Evolutionary conservation across 2,888 invertebrate species (phyloP), one percentile per base, ranked within the genome.

Genomic region (Harmothoe impar): DNA sequence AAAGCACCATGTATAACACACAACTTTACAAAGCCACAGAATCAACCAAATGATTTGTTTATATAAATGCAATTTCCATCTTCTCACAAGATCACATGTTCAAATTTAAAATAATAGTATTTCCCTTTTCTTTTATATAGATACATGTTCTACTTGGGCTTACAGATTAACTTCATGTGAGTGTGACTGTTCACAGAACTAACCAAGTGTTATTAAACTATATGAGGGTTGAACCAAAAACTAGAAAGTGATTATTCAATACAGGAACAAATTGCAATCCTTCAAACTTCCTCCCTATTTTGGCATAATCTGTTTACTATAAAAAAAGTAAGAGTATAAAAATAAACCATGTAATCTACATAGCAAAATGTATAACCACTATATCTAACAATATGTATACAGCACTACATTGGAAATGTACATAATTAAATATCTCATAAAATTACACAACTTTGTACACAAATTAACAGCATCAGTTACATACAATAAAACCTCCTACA

Each of bases 321-420:
- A 77, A 81, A 81, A 81, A 81, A 81, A 81, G 23, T 35, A 81
- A 29, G 72, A n/a, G 72, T 81, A 81, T 81, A 81, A 81, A 81
- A 81, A 81, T 35, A 35, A 77, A 81, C 81, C 33, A 20, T 81
- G 81, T 81, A 81, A 81, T 81, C 81, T 81, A 81, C 23, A 43
- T 43, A 81, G 81, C 81, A 81, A 81, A 43, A 81, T 35, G 43
- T 25, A 81, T 17, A 81, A 43, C 33, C 35, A 20, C 81, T 35
- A 17, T 81, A 81, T 35, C 81, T 81, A 81, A 35, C 35, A 81
- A 15, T 81, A 43, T 23, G 43, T 81, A 81, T 20, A 43, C 81
- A 81, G 43, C 81, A 43, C 81, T 81, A 43, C 81, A 15, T 29
- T 33, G 43, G 25, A 43, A 81, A 81, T 81, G 81, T 81, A 81